These are phyloP conservation scores for Oreohelix idahoensis DNA, from an alignment of 1,140 invertebrate genomes.

Conservation along the genomic window DNA sequence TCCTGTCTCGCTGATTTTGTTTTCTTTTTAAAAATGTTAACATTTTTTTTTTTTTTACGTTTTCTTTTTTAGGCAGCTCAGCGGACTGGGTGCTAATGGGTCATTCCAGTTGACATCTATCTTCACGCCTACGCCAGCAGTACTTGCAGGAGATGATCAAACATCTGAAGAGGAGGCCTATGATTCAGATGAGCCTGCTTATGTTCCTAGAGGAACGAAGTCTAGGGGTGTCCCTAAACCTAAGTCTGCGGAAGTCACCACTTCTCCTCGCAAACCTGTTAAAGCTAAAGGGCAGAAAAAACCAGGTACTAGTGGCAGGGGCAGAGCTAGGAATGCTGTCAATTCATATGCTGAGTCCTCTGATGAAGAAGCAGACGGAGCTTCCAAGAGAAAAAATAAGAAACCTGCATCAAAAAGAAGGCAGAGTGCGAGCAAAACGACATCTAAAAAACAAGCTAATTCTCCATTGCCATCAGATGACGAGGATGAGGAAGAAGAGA, in stretches of 20 bases:
- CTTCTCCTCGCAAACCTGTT: background rate
- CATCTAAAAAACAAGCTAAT: background rate
- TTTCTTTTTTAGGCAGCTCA: conserved; percentile 56
- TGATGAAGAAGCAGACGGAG: conserved; percentile 17
- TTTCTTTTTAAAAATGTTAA: too few relatives aligned
- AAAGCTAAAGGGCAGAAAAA: conserved; percentile 4
- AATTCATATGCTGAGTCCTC: conserved; percentile 16
- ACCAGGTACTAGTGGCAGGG: too few relatives aligned
- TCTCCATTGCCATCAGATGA: too few relatives aligned
- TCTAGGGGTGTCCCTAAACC: conserved; percentile 36
- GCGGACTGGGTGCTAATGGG: conserved; percentile 60
- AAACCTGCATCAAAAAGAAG: conserved; percentile 11
- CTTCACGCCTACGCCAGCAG: conserved; percentile 57
- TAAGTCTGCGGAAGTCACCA: conserved; percentile 10
- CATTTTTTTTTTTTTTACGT: too few relatives aligned
- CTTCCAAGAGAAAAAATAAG: background rate
- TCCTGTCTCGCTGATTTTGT: too few relatives aligned
- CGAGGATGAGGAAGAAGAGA: conserved; percentile 26
- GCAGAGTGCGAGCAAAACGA: background rate
- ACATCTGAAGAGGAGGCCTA: conserved; percentile 38
- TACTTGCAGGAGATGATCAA: conserved; percentile 55
- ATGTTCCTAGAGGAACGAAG: conserved; percentile 41
- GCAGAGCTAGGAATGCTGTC: background rate
- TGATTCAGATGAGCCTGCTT: conserved; percentile 31
- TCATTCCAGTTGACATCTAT: conserved; percentile 56